Evolutionary conservation across 2,113 vertebrate species (phyloP).

Genomic region (Archilochus colubris): DNA sequence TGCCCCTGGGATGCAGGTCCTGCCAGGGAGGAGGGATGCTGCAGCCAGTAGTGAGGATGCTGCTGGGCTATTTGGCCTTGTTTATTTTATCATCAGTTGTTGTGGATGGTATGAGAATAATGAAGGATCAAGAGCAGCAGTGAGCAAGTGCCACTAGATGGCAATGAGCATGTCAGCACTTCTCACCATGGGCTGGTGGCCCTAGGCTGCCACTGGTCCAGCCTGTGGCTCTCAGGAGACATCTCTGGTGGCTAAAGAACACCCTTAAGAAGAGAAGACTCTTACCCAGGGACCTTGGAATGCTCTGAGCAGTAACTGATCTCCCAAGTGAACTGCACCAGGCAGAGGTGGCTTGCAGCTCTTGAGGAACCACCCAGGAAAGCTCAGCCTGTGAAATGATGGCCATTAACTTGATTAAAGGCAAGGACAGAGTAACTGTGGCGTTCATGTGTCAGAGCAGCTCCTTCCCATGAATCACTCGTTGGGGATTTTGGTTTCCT

Average conservation of each 20-base stretch:
- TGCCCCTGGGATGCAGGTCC: rapidly evolving
- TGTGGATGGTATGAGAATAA: background rate
- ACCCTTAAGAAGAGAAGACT: too few species aligned
- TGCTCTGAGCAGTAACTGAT: background rate
- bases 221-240: background rate
- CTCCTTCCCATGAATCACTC: conserved; percentile 15
- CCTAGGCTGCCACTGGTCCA: background rate
- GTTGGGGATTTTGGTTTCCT: conserved; percentile 44
- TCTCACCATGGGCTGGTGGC: background rate
- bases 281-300: too few species aligned
- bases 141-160: background rate
- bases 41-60: background rate
- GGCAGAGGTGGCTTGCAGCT: conserved; percentile 21
- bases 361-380: conserved; percentile 42
- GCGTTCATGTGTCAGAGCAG: background rate
- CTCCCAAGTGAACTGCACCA: background rate
- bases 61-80: background rate
- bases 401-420: conserved; percentile 65
- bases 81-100: background rate
- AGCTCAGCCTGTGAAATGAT: conserved; percentile 43
- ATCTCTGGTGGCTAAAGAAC: background rate
- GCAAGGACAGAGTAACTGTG: conserved; percentile 46
- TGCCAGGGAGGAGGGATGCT: background rate
- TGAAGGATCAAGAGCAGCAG: background rate
- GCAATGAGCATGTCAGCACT: background rate